Evolutionary conservation across 2,113 vertebrate genomes (phyloP).

Genomic region (Marmota flaviventris): DNA sequence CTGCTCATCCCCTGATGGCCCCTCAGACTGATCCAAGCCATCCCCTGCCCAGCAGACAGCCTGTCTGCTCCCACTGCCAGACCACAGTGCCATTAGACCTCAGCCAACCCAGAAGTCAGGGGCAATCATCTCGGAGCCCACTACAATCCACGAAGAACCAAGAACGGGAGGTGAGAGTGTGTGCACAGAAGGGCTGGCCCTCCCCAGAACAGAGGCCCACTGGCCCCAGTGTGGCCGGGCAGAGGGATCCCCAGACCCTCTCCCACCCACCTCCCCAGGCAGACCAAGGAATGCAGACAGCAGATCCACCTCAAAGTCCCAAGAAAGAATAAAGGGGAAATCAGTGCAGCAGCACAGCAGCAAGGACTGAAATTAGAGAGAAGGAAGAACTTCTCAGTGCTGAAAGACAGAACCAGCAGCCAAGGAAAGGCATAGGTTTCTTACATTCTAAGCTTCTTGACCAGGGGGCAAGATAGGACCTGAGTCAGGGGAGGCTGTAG

Average conservation of each 20-base stretch:
- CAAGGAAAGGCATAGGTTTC: background rate
- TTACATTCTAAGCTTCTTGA: background rate
- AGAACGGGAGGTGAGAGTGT: background rate
- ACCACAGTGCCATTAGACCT: background rate
- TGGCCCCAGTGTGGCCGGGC: background rate
- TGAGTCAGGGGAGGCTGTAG: fast-evolving
- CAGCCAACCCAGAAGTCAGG: background rate
- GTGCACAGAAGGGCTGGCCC: fast-evolving
- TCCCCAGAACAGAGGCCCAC: background rate
- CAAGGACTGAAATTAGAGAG: conserved; percentile 48
- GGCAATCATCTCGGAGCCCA: background rate
- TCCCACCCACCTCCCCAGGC: background rate
- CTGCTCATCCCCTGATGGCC: background rate
- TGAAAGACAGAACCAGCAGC: conserved; percentile 44
- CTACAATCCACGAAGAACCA: background rate
- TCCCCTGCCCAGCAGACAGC: background rate
- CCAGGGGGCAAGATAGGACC: background rate
- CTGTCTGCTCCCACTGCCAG: background rate
- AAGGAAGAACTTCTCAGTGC: conserved; percentile 34
- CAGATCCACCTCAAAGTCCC: conserved; percentile 40
- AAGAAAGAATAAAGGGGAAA: conserved; percentile 14
- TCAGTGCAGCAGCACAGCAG: conserved; percentile 63
- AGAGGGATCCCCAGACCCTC: background rate
- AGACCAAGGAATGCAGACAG: background rate
- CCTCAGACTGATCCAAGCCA: background rate